Conservation (phyloP, 2,888 invertebrate genomes). For the Ptychoptera contaminata region DNA sequence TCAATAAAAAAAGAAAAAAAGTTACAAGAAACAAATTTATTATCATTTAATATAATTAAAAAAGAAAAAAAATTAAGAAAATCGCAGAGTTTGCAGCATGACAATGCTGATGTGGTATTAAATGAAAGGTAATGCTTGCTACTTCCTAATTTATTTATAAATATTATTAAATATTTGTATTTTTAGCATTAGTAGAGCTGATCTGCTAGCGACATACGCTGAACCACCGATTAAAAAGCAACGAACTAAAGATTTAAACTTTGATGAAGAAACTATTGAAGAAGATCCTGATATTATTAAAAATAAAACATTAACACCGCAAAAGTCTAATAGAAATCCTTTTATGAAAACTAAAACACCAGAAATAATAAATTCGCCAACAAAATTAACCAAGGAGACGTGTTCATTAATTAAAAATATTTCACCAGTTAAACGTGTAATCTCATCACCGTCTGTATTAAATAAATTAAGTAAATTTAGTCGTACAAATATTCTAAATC, state of each 20-base stretch:
- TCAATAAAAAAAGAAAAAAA: too few relatives aligned
- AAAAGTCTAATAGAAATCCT: conserved; percentile 18
- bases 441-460: conserved; percentile 11
- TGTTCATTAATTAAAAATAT: not conserved
- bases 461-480: conserved; percentile 37
- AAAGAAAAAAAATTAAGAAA: too few relatives aligned
- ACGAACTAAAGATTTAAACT: conserved; percentile 6
- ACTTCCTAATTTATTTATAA: not conserved
- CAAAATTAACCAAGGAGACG: not conserved
- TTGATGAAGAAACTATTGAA: conserved; percentile 7
- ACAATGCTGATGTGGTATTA: not conserved
- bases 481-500: conserved; percentile 27
- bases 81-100: not conserved
- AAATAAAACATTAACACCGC: conserved; percentile 7
- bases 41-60: too few relatives aligned
- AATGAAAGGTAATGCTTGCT: not conserved
- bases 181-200: not conserved
- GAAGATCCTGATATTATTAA: conserved; percentile 10
- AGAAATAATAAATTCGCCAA: not conserved
- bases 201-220: not conserved
- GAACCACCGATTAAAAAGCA: not conserved
- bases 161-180: too few relatives aligned
- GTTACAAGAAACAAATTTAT: too few relatives aligned
- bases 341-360: conserved; percentile 15
- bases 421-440: not conserved